Percentiles rank a stretch among this genome's conserved stretches.
phyloP scores from a whole-genome alignment of 1,140 invertebrate genomes.

The Sitodiplosis mosellana region DNA sequence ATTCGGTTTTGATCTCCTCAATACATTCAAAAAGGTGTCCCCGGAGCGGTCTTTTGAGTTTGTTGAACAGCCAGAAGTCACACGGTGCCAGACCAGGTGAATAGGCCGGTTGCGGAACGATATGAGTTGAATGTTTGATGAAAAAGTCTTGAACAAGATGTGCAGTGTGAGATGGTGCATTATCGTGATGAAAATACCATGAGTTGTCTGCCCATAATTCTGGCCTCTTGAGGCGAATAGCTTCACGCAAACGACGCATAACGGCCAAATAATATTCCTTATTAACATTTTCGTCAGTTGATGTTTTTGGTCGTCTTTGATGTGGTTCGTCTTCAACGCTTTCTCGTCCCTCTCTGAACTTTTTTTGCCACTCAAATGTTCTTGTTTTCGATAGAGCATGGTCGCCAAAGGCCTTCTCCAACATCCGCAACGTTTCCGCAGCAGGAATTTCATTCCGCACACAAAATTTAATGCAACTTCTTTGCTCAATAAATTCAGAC shows the following conservation, averaged over 20 bases:
- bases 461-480: too few relatives aligned
- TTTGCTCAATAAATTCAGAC: too few relatives aligned
- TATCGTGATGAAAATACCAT: conserved; percentile 18
- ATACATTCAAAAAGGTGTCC: conserved; percentile 2
- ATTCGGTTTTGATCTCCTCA: conserved; percentile 9
- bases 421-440: too few relatives aligned
- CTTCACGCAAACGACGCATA: conserved; percentile 5
- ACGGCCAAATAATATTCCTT: conserved; percentile 13
- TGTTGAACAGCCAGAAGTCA: conserved; percentile 13
- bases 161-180: conserved; percentile 12
- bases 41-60: conserved; percentile 12
- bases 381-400: too few relatives aligned
- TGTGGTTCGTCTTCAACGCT: too few relatives aligned
- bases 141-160: conserved; percentile 9
- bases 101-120: conserved; percentile 14
- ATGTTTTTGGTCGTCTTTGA: conserved; percentile 10
- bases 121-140: conserved; percentile 10
- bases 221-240: conserved; percentile 4
- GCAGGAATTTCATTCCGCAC: too few relatives aligned
- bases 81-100: conserved; percentile 12
- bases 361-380: too few relatives aligned
- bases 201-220: conserved; percentile 5
- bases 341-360: too few relatives aligned
- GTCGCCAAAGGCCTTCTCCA: too few relatives aligned
- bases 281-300: conserved; percentile 15